Evolutionary conservation across 2,113 vertebrate genomes (phyloP).

Genomic region (Thalassoma bifasciatum): DNA sequence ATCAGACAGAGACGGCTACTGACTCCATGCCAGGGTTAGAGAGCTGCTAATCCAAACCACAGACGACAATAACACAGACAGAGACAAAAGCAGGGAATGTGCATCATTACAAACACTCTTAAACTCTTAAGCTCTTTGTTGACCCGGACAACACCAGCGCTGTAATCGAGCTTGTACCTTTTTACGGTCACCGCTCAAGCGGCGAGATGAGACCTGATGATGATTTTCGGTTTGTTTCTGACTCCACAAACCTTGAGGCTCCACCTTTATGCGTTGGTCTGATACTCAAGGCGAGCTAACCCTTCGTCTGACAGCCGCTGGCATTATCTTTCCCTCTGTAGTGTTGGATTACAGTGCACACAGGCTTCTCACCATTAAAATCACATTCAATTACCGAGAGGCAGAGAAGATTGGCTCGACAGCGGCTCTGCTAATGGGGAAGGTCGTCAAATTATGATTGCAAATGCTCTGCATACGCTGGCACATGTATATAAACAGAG

Average conservation of each 20-base stretch:
- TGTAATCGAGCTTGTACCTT: constrained; percentile 35
- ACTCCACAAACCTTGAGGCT: neutral
- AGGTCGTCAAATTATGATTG: constrained; percentile 67
- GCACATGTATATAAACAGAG: constrained; percentile 43
- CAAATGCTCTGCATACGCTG: constrained; percentile 53
- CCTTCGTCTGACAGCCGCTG: constrained; percentile 39
- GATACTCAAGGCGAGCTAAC: constrained; percentile 22
- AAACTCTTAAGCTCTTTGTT: constrained; percentile 69
- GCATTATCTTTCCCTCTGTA: constrained; percentile 45
- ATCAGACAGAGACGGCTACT: constrained; percentile 77
- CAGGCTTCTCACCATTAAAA: constrained; percentile 74
- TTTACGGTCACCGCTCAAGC: constrained; percentile 1
- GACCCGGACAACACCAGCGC: constrained; percentile 53
- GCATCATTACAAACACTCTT: constrained; percentile 74
- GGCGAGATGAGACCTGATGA: neutral
- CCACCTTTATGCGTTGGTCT: neutral
- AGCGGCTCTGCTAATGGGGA: constrained; percentile 66
- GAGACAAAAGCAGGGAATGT: constrained; percentile 73
- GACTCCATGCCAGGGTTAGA: constrained; percentile 69
- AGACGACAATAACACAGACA: constrained; percentile 70
- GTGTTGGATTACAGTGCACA: constrained; percentile 74
- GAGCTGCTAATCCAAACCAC: constrained; percentile 73
- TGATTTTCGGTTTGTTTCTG: neutral
- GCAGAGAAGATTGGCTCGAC: constrained; percentile 58
- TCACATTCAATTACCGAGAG: constrained; percentile 78